These are phyloP conservation scores for Rhynchonema sp. DNA, from an alignment of 2,888 invertebrate species.

Conservation along the genomic window DNA sequence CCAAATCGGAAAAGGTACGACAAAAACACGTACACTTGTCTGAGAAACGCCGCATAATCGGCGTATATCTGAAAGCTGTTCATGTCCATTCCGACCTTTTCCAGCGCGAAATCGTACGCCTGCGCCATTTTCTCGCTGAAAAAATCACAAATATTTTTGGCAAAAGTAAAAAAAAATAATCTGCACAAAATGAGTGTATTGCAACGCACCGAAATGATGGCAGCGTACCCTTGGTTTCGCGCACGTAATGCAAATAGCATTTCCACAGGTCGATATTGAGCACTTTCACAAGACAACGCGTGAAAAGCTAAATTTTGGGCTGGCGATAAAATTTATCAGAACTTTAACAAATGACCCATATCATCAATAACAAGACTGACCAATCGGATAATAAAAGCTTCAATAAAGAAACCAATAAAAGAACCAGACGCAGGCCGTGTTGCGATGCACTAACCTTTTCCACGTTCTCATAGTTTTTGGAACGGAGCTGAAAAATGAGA, in stretches of 20 bases:
- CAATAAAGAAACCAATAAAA: background rate
- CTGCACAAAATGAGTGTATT: background rate
- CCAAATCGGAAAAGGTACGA: too few species aligned
- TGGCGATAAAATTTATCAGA: background rate
- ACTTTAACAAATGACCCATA: too few species aligned
- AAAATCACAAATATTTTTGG: conserved; percentile 3
- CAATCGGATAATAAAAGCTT: too few species aligned
- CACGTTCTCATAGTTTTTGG: conserved; percentile 87
- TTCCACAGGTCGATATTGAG: conserved; percentile 97
- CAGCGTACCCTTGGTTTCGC: conserved; percentile 82
- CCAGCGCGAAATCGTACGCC: conserved; percentile 94
- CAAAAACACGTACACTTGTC: conserved; percentile 23
- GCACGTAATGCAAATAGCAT: conserved; percentile 85
- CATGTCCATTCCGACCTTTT: conserved; percentile 95
- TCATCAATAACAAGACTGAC: too few species aligned
- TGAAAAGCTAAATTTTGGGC: conserved; percentile 68
- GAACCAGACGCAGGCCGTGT: background rate
- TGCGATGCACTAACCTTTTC: conserved; percentile 56
- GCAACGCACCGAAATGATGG: conserved; percentile 57
- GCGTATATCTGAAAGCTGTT: conserved; percentile 91
- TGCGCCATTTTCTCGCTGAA: conserved; percentile 94
- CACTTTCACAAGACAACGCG: conserved; percentile 90
- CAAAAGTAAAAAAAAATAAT: background rate
- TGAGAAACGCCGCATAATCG: conserved; percentile 88
- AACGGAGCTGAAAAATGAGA: conserved; percentile 61